Evolutionary conservation across 1,140 invertebrate genomes (phyloP), one percentile per base, ranked within the genome.

Genomic region (Drosophila elegans): DNA sequence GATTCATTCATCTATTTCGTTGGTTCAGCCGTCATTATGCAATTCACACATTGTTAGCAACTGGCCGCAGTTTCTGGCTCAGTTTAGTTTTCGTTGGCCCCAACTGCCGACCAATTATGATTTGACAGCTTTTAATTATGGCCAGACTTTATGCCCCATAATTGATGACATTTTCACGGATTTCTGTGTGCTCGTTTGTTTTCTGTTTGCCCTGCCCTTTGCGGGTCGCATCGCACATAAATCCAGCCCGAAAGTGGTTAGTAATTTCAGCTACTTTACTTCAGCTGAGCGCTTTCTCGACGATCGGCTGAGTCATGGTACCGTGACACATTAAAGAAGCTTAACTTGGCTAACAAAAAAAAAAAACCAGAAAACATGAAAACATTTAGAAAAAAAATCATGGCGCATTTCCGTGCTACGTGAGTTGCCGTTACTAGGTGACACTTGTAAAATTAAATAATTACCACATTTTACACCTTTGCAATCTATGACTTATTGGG

Each of bases 51-150:
- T 89, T 83, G 76, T 88, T 84, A 77, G 75, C 68, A 76, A 64
- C 46, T 46, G 52, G 36, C 29, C 29, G 45, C 13, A 29, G 32
- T 51, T 51, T 54, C 41, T 44, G 46, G 10, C 16, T 67, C 45
- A 38, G 49, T 74, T 44, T 39, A 13, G 48, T 13, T 44, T 25
- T 13, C 10, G 12, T 12, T 25, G 44, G 46, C 16, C 63, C 42
- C 63, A 74, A 45, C 54, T 16, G 73, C 52, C 66, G 52, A 63
- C 71, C 84, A 83, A 80, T 88, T 89, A 89, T 89, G 61, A 78
- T 74, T 80, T 80, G 84, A 89, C 84, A 78, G 84, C 77, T 74
- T 88, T 89, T 89, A 89, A 88, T 88, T 89, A 80, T 78, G 51
- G 48, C 42, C 61, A 63, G 64, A 74, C 59, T 64, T 78, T 68